phyloP scores from a whole-genome alignment of 1,140 invertebrate genomes.

The Apis dorsata region DNA sequence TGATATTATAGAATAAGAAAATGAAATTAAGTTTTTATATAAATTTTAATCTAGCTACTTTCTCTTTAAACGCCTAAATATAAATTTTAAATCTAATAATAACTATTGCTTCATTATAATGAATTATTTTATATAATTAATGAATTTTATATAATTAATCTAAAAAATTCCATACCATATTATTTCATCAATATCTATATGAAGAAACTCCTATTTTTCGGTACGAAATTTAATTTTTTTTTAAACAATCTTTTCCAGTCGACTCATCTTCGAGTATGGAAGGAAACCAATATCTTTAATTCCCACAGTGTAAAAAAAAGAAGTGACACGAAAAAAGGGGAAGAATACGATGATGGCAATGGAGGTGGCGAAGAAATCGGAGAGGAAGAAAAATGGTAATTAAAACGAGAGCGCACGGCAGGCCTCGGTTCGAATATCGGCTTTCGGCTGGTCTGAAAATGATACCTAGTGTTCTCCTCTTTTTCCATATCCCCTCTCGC shows the following conservation, averaged over 20 bases:
- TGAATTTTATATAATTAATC: too few relatives aligned
- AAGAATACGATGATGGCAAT: not conserved
- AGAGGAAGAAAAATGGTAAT: slow-evolving; percentile 70
- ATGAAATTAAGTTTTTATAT: too few relatives aligned
- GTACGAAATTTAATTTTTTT: not conserved
- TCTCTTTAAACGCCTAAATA: too few relatives aligned
- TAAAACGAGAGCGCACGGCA: slow-evolving; percentile 66
- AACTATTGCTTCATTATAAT: too few relatives aligned
- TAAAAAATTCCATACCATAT: too few relatives aligned
- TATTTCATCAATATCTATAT: too few relatives aligned
- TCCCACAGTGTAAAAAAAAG: slow-evolving; percentile 49
- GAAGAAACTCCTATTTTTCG: not conserved
- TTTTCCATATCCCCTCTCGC: slow-evolving; percentile 29
- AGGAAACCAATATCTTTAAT: slow-evolving; percentile 60
- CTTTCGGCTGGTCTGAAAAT: slow-evolving; percentile 71
- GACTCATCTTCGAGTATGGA: not conserved
- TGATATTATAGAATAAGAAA: too few relatives aligned
- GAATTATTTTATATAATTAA: too few relatives aligned
- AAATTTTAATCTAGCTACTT: too few relatives aligned
- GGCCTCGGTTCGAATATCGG: slow-evolving; percentile 67
- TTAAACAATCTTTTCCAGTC: not conserved
- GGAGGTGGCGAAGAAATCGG: slow-evolving; percentile 62
- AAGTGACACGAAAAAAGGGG: slow-evolving; percentile 7
- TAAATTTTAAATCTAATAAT: too few relatives aligned
- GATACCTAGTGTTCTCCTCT: slow-evolving; percentile 64